Evolutionary conservation across 2,888 invertebrate species (phyloP).

Genomic region (Drosophila cognata): DNA sequence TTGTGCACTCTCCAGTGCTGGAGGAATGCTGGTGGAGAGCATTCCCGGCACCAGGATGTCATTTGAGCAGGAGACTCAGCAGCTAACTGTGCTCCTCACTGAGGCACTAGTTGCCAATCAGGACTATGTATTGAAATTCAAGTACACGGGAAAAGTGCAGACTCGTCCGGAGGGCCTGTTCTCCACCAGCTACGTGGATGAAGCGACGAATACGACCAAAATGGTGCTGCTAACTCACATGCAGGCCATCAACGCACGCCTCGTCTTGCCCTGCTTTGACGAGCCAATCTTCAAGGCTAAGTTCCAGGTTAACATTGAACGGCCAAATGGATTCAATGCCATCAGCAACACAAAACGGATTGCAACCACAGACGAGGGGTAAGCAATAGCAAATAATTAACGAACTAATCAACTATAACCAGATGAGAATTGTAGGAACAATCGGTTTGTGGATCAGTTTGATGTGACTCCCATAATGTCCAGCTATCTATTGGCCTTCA

Average conservation of each 20-base stretch:
- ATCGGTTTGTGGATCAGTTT: conserved; percentile 73
- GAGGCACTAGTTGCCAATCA: conserved; percentile 75
- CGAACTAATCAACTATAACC: not conserved
- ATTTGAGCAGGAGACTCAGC: conserved; percentile 81
- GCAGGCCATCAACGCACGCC: conserved; percentile 88
- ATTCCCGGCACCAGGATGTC: conserved; percentile 35
- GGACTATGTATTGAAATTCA: conserved; percentile 85
- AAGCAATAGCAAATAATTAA: not conserved
- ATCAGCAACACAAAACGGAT: conserved; percentile 78
- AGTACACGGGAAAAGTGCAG: conserved; percentile 86
- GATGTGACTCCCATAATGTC: conserved; percentile 88
- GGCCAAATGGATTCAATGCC: conserved; percentile 83
- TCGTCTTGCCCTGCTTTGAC: conserved; percentile 91
- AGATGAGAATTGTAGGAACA: conserved; percentile 39
- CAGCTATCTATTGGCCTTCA: conserved; percentile 92
- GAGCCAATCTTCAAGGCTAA: conserved; percentile 89
- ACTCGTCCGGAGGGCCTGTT: conserved; percentile 78
- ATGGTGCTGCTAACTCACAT: conserved; percentile 88
- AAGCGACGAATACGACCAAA: conserved; percentile 48
- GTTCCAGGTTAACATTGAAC: conserved; percentile 88
- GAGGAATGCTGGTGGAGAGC: conserved; percentile 32
- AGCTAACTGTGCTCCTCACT: conserved; percentile 85
- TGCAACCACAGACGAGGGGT: conserved; percentile 58
- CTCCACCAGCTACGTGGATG: conserved; percentile 68
- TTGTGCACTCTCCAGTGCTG: conserved; percentile 47